Conservation (phyloP, 2,888 invertebrate genomes). For the Drosophila mimica region DNA sequence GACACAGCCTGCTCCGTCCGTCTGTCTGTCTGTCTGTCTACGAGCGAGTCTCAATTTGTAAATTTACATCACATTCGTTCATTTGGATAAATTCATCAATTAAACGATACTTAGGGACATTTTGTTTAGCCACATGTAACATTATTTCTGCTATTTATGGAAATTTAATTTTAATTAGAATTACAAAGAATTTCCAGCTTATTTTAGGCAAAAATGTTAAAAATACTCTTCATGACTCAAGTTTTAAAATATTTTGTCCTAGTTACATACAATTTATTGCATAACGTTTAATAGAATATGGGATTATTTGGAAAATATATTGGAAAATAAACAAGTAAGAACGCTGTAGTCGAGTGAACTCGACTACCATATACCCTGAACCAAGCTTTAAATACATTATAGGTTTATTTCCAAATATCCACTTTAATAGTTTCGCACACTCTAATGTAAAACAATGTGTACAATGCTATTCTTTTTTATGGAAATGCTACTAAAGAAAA, state of each 20-base stretch:
- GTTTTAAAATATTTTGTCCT: not conserved
- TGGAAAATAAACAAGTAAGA: too few relatives aligned
- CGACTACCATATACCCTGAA: too few relatives aligned
- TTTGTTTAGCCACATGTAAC: not conserved
- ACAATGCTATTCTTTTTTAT: too few relatives aligned
- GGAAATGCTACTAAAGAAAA: too few relatives aligned
- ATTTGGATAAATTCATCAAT: not conserved
- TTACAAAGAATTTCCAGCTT: not conserved
- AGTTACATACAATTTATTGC: not conserved
- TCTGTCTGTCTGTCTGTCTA: not conserved
- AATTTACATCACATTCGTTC: not conserved
- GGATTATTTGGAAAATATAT: too few relatives aligned
- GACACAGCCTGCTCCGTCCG: not conserved
- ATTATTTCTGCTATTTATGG: not conserved
- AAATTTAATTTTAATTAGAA: not conserved
- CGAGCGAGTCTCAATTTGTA: not conserved
- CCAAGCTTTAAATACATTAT: too few relatives aligned
- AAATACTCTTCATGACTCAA: not conserved
- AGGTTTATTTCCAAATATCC: too few relatives aligned
- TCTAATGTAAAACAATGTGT: too few relatives aligned
- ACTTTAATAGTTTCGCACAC: too few relatives aligned
- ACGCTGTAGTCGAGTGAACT: too few relatives aligned
- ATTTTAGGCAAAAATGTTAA: too few relatives aligned
- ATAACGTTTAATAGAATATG: too few relatives aligned
- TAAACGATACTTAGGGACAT: not conserved